A percentile compares a stretch with the other conserved stretches of the same genome.
These are phyloP conservation scores for Ivindomyrus marchei DNA, from an alignment of 2,113 vertebrate genomes.

Conservation along the genomic window DNA sequence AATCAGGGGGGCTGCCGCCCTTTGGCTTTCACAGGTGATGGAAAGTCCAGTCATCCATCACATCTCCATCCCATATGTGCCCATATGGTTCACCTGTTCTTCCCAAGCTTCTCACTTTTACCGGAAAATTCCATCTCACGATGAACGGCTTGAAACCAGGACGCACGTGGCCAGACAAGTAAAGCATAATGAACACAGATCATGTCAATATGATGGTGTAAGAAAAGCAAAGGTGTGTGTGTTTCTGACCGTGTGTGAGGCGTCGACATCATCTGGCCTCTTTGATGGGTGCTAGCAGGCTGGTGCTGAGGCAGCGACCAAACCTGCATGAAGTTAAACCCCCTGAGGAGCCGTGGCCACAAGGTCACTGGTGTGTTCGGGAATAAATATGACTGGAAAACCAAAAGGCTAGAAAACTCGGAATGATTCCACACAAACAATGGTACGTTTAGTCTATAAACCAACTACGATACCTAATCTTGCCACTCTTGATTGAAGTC, in stretches of 20 bases:
- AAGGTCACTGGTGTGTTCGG: neutral
- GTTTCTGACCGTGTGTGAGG: neutral
- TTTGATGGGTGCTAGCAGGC: neutral
- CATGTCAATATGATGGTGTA: neutral
- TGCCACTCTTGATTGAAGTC: neutral
- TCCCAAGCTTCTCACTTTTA: neutral
- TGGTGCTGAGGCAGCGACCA: neutral
- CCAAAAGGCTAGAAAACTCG: neutral
- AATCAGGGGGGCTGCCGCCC: neutral
- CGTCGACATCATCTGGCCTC: neutral
- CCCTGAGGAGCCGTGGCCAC: neutral
- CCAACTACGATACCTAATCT: neutral
- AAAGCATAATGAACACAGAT: neutral
- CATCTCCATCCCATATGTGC: neutral
- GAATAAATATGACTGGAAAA: neutral
- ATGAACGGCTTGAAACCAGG: neutral
- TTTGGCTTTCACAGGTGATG: neutral
- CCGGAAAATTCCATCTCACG: neutral
- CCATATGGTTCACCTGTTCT: neutral
- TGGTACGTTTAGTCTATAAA: neutral
- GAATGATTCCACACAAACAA: neutral
- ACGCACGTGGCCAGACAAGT: neutral
- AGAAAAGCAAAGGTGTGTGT: neutral
- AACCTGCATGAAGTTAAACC: neutral
- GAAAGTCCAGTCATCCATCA: conserved; percentile 9